Conservation (phyloP, 2,797 vertebrate species). For the Alauda arvensis region DNA sequence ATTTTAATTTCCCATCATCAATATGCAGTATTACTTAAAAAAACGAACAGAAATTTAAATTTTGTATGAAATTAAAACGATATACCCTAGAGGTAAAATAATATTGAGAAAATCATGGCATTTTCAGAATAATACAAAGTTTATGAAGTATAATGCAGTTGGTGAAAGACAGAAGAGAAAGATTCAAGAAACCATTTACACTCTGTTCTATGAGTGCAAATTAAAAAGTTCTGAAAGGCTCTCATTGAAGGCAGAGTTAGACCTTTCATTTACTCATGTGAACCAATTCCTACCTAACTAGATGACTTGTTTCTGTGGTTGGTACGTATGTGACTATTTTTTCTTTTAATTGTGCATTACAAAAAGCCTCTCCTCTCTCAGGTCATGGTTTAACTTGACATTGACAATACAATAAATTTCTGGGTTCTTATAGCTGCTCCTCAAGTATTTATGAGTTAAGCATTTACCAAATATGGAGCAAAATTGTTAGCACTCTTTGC, state of each 20-base stretch:
- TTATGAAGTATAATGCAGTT: neutral
- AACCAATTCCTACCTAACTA: neutral
- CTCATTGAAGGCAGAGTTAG: neutral
- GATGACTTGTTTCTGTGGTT: neutral
- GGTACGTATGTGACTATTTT: neutral
- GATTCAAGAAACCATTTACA: neutral
- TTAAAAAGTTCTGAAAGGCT: neutral
- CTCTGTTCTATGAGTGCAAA: neutral
- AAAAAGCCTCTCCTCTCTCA: neutral
- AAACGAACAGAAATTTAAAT: neutral
- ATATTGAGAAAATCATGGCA: neutral
- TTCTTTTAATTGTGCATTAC: neutral
- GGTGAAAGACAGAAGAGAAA: neutral
- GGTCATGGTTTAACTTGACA: constrained; percentile 2
- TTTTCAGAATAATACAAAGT: neutral
- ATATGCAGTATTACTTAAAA: neutral
- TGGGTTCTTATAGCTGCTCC: constrained; percentile 6
- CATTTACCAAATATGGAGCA: constrained; percentile 65
- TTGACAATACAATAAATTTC: neutral
- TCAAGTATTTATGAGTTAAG: constrained; percentile 66
- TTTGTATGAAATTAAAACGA: neutral
- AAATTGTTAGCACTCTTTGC: constrained; percentile 53
- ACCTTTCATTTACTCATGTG: neutral
- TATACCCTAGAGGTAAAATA: neutral
- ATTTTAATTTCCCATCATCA: neutral